A percentile compares a stretch with the other conserved stretches of the same genome.
Conservation (phyloP, 2,113 vertebrate genomes). For the Dromaius novaehollandiae region DNA sequence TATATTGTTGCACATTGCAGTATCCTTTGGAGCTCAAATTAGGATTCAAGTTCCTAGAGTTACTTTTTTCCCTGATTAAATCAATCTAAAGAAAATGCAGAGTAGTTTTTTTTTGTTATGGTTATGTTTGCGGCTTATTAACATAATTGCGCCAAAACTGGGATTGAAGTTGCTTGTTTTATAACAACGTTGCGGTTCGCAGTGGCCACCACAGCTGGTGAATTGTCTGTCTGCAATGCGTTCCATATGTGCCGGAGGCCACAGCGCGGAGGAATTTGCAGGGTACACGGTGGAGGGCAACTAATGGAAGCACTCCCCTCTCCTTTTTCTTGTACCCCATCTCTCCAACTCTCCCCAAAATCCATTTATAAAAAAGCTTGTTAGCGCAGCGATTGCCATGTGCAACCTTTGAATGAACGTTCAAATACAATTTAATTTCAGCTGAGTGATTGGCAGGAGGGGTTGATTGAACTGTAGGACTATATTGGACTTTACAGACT, state of each 20-base stretch:
- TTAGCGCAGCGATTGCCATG: background rate
- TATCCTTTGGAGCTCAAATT: background rate
- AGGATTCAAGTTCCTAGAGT: background rate
- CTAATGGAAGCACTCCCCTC: background rate
- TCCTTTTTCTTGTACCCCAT: background rate
- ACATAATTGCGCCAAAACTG: slow-evolving; percentile 55
- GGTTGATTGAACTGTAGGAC: background rate
- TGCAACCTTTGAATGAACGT: slow-evolving; percentile 7
- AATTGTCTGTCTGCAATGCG: slow-evolving; percentile 32
- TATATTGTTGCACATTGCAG: background rate
- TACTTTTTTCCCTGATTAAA: background rate
- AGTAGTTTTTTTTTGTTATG: slow-evolving; percentile 43
- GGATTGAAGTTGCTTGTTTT: slow-evolving; percentile 55
- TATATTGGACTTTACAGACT: background rate
- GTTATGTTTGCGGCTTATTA: slow-evolving; percentile 68
- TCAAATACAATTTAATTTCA: slow-evolving; percentile 26
- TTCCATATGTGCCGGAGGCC: slow-evolving; percentile 62
- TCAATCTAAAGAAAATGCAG: background rate
- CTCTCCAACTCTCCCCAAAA: background rate
- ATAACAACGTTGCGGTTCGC: slow-evolving; percentile 54
- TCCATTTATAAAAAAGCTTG: background rate
- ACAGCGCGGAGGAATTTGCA: slow-evolving; percentile 30
- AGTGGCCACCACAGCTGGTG: slow-evolving; percentile 46
- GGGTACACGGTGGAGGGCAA: slow-evolving; percentile 11
- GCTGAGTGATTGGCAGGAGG: background rate